Base-by-base conservation (phyloP, 35 echinoderm and acorn worm genomes). In the Lytechinus variegatus region DNA sequence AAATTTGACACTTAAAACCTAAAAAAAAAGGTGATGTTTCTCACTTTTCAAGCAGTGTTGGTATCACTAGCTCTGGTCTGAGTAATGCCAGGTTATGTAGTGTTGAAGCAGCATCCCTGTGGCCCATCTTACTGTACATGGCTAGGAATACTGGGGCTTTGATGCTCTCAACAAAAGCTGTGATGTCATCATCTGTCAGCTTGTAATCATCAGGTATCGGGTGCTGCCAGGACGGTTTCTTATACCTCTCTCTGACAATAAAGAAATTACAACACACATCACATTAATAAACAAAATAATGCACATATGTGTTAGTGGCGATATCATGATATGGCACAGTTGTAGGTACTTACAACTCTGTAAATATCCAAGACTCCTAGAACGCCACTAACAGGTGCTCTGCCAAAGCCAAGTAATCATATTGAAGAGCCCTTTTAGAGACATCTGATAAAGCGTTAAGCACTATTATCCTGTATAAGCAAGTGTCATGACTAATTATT, bases 91-190 rank as follows among this genome's bases (percentile, higher is more conserved):
- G 89, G 53, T 97, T 92, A 52, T 98, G 97, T 51, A 99, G 95
- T 4, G 97, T 97, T 56, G 91, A 87, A 21, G 98, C 97, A 92
- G 98, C 98, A 95, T 99, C 98, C 57, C 97, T n/a, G 92, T 96
- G 96, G 9, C 98, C 98, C 61, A 98, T 97, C 91, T 99, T 99
- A 95, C 98, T 98, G 96, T 97, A 99, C 66, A 99, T 98, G 27
- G 98, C 96, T 9, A 98, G 95, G 95, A 99, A 99, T 27, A 96
- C 96, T 11, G 94, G 56, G 10, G 97, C 89, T 61, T 97, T 97
- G 86, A 99, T 87, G 86, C 91, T 94, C 44, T 99, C 95, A 10
- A 99, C 98, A 94, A 99, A 99, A 3, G 97, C 94, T 86, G 98
- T 99, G 89, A 99, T 96, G 97, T 99, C 96, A 5, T 96, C 94